Percentiles rank a stretch among this genome's conserved stretches.
Conservation (phyloP, 2,113 vertebrate genomes). For the Hippocampus barbouri region DNA sequence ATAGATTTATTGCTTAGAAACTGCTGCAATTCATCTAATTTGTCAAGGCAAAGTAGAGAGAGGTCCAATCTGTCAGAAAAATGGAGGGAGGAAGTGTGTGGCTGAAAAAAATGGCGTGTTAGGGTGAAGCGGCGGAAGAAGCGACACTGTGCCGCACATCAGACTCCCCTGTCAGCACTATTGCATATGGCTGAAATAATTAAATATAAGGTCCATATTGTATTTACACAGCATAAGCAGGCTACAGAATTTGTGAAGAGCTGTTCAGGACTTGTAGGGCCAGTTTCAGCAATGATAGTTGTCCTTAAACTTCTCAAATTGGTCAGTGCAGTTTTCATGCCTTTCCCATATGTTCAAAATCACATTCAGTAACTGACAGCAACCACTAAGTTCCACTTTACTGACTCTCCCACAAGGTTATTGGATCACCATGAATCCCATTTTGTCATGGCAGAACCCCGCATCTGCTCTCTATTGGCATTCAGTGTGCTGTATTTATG, state of each 20-base stretch:
- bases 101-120: constrained; percentile 1
- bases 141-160: constrained; percentile 10
- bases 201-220: neutral
- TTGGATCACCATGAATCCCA: neutral
- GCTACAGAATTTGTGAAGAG: neutral
- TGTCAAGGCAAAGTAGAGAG: constrained; percentile 24
- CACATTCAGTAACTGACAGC: neutral
- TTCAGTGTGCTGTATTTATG: too few species aligned
- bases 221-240: neutral
- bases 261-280: neutral
- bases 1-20: constrained; percentile 51
- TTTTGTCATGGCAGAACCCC: neutral
- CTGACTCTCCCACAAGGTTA: neutral
- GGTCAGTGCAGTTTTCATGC: neutral
- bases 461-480: too few species aligned
- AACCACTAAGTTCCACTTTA: neutral
- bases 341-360: neutral
- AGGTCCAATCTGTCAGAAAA: constrained; percentile 43
- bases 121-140: constrained; percentile 16
- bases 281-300: neutral
- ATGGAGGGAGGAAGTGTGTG: constrained; percentile 23
- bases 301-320: neutral
- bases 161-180: neutral
- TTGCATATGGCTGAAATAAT: neutral
- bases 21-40: constrained; percentile 51